A percentile compares a stretch with the other conserved stretches of the same genome.
These are phyloP conservation scores for Periophthalmus modestus DNA, from an alignment of 2,113 vertebrate genomes.

Conservation along the genomic window DNA sequence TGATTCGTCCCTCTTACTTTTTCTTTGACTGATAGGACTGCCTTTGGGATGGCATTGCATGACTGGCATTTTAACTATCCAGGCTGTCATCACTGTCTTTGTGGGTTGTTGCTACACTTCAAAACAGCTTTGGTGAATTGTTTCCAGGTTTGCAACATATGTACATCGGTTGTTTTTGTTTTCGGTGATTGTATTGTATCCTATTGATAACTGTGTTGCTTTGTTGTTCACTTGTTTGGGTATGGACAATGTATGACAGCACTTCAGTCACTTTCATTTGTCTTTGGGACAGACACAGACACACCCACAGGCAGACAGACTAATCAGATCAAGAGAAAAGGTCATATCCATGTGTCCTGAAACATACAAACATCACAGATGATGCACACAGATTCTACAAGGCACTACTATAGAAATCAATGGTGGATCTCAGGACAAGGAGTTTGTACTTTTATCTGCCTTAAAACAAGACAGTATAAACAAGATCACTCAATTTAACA, in stretches of 20 bases:
- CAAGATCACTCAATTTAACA: not conserved
- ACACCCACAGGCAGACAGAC: not conserved
- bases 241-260: not conserved
- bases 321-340: conserved; percentile 1
- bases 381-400: not conserved
- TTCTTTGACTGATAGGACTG: conserved; percentile 17
- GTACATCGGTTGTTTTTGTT: not conserved
- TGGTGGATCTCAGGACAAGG: not conserved
- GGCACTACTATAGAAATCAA: not conserved
- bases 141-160: not conserved
- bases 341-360: conserved; percentile 3
- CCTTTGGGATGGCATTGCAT: conserved; percentile 9
- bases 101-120: conserved; percentile 6
- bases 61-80: conserved; percentile 23
- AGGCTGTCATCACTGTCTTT: conserved; percentile 4
- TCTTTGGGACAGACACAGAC: not conserved
- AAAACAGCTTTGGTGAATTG: not conserved
- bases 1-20: conserved; percentile 9
- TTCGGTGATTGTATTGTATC: too few species aligned
- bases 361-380: not conserved
- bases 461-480: not conserved
- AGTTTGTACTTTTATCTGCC: not conserved
- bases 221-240: not conserved
- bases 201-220: not conserved
- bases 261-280: conserved; percentile 3